Conservation (phyloP, 2,888 invertebrate species). For the Hypomecis punctinalis region DNA sequence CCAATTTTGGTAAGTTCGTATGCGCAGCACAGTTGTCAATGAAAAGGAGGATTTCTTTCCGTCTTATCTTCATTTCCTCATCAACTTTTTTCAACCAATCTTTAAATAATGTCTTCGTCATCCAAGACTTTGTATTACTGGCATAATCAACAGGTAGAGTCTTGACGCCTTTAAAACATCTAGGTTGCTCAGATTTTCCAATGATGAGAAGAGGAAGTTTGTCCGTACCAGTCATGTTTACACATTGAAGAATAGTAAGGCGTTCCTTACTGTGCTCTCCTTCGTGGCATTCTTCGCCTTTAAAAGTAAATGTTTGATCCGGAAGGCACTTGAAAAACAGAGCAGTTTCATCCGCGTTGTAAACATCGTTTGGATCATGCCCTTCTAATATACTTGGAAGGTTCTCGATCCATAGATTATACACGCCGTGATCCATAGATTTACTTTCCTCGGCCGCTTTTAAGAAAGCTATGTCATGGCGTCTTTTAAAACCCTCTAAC, state of each 20-base stretch:
- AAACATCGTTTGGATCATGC: background rate
- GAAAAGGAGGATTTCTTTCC: background rate
- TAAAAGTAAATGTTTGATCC: conserved; percentile 1
- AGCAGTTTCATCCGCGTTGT: conserved; percentile 6
- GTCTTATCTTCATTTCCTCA: background rate
- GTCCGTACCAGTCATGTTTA: conserved; percentile 4
- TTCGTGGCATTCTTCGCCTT: conserved; percentile 3
- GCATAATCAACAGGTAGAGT: conserved; percentile 2
- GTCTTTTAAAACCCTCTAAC: conserved; percentile 9
- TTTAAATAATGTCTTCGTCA: background rate
- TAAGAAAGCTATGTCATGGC: conserved; percentile 7
- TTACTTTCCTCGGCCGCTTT: conserved; percentile 7
- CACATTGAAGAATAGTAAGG: conserved; percentile 1
- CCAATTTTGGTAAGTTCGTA: background rate
- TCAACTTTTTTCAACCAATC: conserved; percentile 5
- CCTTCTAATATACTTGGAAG: conserved; percentile 1
- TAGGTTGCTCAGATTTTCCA: conserved; percentile 2
- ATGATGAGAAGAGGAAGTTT: background rate
- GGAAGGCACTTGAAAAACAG: conserved; percentile 10
- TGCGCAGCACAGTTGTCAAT: conserved; percentile 3
- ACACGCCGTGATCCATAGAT: conserved; percentile 2
- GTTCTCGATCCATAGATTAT: background rate
- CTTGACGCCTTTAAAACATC: conserved; percentile 4
- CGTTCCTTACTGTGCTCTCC: conserved; percentile 8
- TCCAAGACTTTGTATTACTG: conserved; percentile 1